phyloP scores from a whole-genome alignment of 1,140 invertebrate species.

The Trichogramma pretiosum region DNA sequence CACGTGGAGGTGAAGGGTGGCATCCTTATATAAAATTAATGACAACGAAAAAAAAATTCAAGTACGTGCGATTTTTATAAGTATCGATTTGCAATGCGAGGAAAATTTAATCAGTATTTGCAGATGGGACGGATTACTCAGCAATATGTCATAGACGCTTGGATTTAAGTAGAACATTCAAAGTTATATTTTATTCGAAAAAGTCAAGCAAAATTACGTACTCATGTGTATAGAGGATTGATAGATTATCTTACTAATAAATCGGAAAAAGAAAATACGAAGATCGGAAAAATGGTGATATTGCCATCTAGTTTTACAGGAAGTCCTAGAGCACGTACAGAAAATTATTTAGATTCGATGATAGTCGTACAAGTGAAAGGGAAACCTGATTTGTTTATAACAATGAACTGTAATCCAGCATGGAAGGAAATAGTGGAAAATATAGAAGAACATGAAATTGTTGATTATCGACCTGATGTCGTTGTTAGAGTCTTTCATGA shows the following conservation, averaged over 20 bases:
- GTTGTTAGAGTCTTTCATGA: conserved; percentile 3
- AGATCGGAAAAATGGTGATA: background rate
- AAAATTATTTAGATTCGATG: background rate
- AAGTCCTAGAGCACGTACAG: background rate
- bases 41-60: background rate
- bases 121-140: background rate
- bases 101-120: background rate
- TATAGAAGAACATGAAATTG: conserved; percentile 30
- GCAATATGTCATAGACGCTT: background rate
- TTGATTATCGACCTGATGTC: conserved; percentile 27
- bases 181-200: background rate
- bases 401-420: conserved; percentile 11
- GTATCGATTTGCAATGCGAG: background rate
- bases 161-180: background rate
- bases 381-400: conserved; percentile 15
- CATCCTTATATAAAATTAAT: background rate
- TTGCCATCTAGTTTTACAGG: background rate
- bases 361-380: conserved; percentile 8
- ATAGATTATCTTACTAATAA: background rate
- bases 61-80: background rate
- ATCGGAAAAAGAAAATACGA: background rate
- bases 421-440: conserved; percentile 24
- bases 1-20: background rate
- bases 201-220: background rate
- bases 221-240: background rate